These are phyloP conservation scores for Copidosoma floridanum DNA, from an alignment of 1,140 invertebrate genomes.

Conservation along the genomic window DNA sequence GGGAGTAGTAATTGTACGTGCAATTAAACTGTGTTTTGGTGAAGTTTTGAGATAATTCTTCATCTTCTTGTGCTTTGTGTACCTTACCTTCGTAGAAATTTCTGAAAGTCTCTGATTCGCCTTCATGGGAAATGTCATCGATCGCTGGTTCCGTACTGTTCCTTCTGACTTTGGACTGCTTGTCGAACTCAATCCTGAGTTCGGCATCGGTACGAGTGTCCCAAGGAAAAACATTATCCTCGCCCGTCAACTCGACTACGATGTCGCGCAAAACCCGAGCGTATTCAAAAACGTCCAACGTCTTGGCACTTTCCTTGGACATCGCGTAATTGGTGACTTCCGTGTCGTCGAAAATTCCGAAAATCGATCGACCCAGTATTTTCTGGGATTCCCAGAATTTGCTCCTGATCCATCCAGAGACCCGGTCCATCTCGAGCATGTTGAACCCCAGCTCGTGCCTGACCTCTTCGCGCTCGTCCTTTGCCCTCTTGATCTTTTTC, in stretches of 20 bases:
- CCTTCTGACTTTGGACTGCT: conserved; percentile 23
- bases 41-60: background rate
- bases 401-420: conserved; percentile 49
- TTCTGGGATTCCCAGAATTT: conserved; percentile 47
- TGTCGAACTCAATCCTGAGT: conserved; percentile 17
- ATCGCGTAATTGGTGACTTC: conserved; percentile 53
- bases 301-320: conserved; percentile 5
- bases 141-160: no score
- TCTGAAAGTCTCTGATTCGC: no score
- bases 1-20: no score
- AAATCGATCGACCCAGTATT: conserved; percentile 48
- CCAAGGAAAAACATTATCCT: conserved; percentile 31
- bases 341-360: conserved; percentile 44
- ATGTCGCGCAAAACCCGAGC: conserved; percentile 31
- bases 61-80: background rate
- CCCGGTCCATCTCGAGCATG: conserved; percentile 43
- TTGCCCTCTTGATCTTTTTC: conserved; percentile 40
- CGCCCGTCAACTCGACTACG: conserved; percentile 6
- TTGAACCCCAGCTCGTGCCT: conserved; percentile 41
- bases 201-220: conserved; percentile 21
- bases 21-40: no score
- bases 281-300: conserved; percentile 21
- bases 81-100: conserved; percentile 4
- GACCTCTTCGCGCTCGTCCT: conserved; percentile 46
- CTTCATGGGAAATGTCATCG: no score